Evolutionary conservation across 2,888 invertebrate species (phyloP), one percentile per base, ranked within the genome.

Genomic region (Oxycera nigricornis): DNA sequence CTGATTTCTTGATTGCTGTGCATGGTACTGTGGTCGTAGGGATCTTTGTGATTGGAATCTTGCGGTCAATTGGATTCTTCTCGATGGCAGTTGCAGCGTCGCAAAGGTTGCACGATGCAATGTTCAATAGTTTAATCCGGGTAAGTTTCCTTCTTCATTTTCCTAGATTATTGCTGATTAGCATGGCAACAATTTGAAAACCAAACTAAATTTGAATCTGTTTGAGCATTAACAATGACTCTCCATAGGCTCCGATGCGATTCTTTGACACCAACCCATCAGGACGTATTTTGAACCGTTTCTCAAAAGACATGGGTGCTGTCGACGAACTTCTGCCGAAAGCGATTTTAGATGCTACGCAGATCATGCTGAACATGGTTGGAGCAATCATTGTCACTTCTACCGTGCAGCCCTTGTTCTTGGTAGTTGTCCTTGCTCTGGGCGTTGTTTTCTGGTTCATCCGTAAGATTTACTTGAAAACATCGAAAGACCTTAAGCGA

Each of bases 221-320:
- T 17, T 46, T 46, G 2, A 46, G 46, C 2, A 6, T 39, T 39
- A 9, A 6, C 11, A 9, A 11, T 39, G 26, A 46, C 46, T 62
- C 28, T 72, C 73, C 9, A 17, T 79, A 87, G 62, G 78, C 89
- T 0, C 86, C 88, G 0, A 89, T 92, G 86, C 82, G 88, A 73
- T 96, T 96, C 83, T 96, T 95, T 81, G 94, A 95, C 80, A 91
- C 90, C 0, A 96, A 95, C 83, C 94, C 95, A 1, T 90, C 91
- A 79, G 92, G 93, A 35, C 87, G 92, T 68, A 93, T 96, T 77
- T 86, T 96, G 57, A 88, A 88, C 78, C 83, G 95, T 70, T 95
- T 96, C 81, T 92, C 95, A 2, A 95, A 95, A 82, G 96, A 96
- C 82, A 90, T 94, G 82, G 94, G 94, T 0, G 88, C 91, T 0